phyloP scores from a whole-genome alignment of 2,113 vertebrate genomes.

The Rissa tridactyla region DNA sequence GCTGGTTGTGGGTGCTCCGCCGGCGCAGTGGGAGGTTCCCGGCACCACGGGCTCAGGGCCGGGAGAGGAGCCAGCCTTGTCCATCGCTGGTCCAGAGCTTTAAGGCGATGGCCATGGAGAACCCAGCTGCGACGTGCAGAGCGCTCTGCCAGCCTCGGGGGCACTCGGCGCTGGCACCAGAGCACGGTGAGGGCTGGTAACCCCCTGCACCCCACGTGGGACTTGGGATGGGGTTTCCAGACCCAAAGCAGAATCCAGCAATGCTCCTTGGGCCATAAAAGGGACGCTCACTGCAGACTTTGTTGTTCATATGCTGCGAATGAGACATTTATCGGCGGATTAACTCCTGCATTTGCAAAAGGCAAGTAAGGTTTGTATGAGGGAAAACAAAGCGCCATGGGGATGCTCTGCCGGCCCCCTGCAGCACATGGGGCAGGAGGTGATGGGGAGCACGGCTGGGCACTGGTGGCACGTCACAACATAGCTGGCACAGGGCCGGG shows the following conservation, averaged over 20 bases:
- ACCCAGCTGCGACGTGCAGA: neutral
- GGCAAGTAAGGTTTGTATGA: neutral
- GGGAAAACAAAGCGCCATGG: neutral
- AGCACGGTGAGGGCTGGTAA: neutral
- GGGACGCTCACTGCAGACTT: neutral
- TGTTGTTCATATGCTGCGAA: neutral
- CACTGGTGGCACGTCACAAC: fast-evolving
- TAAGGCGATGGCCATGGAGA: fast-evolving
- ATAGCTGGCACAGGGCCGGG: fast-evolving
- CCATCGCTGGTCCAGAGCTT: neutral
- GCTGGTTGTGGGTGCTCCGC: fast-evolving
- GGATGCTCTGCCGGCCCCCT: neutral
- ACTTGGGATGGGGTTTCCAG: neutral
- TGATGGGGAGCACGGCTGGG: fast-evolving
- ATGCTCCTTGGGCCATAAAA: neutral
- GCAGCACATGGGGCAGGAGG: neutral
- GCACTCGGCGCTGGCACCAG: neutral
- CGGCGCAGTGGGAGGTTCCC: too few species aligned
- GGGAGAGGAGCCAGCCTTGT: neutral
- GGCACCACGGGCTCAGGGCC: fast-evolving
- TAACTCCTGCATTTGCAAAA: neutral
- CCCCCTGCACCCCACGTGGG: neutral
- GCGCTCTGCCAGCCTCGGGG: neutral
- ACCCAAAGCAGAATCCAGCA: neutral
- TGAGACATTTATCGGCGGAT: neutral